Evolutionary conservation across 2,888 invertebrate genomes (phyloP), one percentile per base, ranked within the genome.

Genomic region (Rhorus exstirpatorius): DNA sequence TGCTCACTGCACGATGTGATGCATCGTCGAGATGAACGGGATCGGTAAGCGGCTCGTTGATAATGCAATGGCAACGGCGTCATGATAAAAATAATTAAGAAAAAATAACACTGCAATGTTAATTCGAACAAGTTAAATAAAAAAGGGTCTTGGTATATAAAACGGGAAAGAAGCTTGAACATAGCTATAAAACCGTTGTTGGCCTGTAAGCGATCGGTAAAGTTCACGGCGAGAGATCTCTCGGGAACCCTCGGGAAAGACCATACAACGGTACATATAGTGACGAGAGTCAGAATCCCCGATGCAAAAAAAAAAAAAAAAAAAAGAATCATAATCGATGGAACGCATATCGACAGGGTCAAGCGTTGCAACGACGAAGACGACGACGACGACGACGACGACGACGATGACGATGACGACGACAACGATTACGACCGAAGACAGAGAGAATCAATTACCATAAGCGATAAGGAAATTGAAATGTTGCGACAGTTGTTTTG

Each of bases 401-500:
- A n/a, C n/a, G n/a, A n/a, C n/a, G n/a, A n/a, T n/a, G n/a, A n/a
- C n/a, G n/a, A n/a, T n/a, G n/a, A n/a, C n/a, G n/a, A n/a, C n/a
- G n/a, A n/a, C n/a, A n/a, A 61, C 12, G 60, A 53, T 31, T 12
- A 26, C 14, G 14, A 58, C 26, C 19, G 19, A 26, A 41, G 60
- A 14, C 21, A 68, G 31, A 44, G 61, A 55, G 70, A 81, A 82
- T 82, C 82, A 82, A 82, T 82, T 82, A 82, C 75, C 70, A n/a
- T n/a, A 38, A n/a, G 44, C 51, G 79, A 81, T 81, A 81, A 77
- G 68, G 35, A 82, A 79, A 82, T 82, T 82, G 79, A 82, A 75
- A 82, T 75, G 79, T 79, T 79, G 82, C 82, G 75, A 82, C 79
- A 82, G 74, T 74, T 79, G 72, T 82, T 82, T 79, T 75, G 79